Conservation (phyloP, 2,888 invertebrate species). For the Stratiomys singularior region DNA sequence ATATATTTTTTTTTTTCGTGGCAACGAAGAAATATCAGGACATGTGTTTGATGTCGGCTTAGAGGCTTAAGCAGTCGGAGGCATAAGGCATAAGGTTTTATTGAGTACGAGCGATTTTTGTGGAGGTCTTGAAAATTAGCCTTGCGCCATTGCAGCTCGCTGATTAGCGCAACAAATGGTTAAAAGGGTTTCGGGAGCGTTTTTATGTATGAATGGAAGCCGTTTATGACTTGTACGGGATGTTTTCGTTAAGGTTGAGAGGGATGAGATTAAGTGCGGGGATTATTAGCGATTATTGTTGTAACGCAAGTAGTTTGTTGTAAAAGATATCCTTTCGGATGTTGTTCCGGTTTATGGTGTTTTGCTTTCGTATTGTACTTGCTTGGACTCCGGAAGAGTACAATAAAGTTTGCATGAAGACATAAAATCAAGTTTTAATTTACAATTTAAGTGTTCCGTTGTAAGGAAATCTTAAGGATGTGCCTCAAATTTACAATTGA, state of each 20-base stretch:
- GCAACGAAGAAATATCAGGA: neutral
- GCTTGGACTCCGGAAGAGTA: too few relatives aligned
- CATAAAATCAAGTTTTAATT: too few relatives aligned
- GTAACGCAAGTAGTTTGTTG: slow-evolving; percentile 9
- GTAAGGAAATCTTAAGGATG: too few relatives aligned
- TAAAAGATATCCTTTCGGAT: neutral
- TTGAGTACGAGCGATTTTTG: too few relatives aligned
- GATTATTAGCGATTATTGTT: slow-evolving; percentile 7
- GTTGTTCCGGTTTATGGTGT: neutral
- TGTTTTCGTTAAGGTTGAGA: slow-evolving; percentile 7
- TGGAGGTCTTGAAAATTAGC: slow-evolving; percentile 12
- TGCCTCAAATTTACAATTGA: too few relatives aligned
- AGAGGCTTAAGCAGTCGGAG: too few relatives aligned
- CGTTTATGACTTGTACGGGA: slow-evolving; percentile 2
- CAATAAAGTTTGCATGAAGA: too few relatives aligned
- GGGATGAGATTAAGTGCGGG: slow-evolving; percentile 19
- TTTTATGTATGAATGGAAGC: neutral
- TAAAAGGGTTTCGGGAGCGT: neutral
- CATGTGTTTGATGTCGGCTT: slow-evolving; percentile 35
- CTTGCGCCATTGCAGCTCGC: neutral
- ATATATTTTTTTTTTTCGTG: neutral
- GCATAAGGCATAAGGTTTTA: too few relatives aligned
- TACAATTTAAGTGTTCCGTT: too few relatives aligned
- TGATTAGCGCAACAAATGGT: slow-evolving; percentile 15
- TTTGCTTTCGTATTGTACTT: too few relatives aligned